These are phyloP conservation scores for Phasianus colchicus DNA, from an alignment of 2,113 vertebrate genomes.

Conservation along the genomic window DNA sequence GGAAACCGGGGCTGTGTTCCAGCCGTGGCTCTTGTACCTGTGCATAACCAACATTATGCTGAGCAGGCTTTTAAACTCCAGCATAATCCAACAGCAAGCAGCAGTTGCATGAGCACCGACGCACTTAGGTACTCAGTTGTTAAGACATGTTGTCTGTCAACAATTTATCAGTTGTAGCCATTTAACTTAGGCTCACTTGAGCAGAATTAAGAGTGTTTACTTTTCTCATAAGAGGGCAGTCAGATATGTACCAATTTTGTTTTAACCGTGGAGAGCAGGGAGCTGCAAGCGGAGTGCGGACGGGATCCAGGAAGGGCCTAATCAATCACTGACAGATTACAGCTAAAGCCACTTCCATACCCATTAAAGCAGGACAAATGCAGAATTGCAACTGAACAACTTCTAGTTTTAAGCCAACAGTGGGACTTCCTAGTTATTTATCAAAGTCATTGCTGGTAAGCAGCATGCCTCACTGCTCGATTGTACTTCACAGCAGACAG, in stretches of 20 bases:
- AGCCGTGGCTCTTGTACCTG: conserved; percentile 49
- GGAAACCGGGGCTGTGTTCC: conserved; percentile 46
- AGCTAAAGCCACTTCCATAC: conserved; percentile 99
- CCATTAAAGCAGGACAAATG: conserved; percentile 99
- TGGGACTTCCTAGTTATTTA: conserved; percentile 99
- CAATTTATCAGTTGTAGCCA: conserved; percentile 76
- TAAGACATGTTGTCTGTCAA: conserved; percentile 71
- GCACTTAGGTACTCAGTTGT: neutral
- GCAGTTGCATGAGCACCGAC: conserved; percentile 52
- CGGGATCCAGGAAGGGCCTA: conserved; percentile 91
- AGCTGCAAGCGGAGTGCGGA: conserved; percentile 81
- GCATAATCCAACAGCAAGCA: neutral
- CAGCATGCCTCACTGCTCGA: conserved; percentile 93
- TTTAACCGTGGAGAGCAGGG: conserved; percentile 84
- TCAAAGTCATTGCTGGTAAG: conserved; percentile 99
- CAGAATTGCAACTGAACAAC: conserved; percentile 99
- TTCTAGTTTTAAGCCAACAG: conserved; percentile 99
- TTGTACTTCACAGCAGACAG: conserved; percentile 97
- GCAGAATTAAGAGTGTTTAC: conserved; percentile 93
- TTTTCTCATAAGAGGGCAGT: conserved; percentile 91
- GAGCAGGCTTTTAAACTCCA: conserved; percentile 68
- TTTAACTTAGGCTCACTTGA: conserved; percentile 82
- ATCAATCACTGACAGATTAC: conserved; percentile 99
- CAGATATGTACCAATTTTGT: conserved; percentile 89
- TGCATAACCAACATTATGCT: conserved; percentile 57